These are phyloP conservation scores for Sebastes cheni DNA, from an alignment of 2,797 vertebrate genomes.

Conservation along the genomic window DNA sequence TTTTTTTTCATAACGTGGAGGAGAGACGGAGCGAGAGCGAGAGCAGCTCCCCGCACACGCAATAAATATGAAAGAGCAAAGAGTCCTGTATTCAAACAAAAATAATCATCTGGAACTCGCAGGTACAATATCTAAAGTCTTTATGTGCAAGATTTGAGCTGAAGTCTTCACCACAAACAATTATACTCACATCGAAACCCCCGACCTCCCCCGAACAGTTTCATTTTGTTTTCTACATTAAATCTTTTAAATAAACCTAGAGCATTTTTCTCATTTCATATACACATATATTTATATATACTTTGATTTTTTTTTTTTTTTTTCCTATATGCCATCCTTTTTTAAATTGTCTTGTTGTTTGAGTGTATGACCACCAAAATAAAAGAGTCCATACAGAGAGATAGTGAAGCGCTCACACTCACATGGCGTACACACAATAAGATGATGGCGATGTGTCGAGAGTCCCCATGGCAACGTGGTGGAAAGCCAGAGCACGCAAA, in stretches of 20 bases:
- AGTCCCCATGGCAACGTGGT: constrained; percentile 26
- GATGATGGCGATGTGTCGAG: background rate
- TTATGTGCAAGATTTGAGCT: constrained; percentile 86
- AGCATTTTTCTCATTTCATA: constrained; percentile 80
- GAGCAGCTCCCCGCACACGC: constrained; percentile 65
- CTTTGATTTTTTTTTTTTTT: constrained; percentile 48
- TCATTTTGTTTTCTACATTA: constrained; percentile 72
- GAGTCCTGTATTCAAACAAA: constrained; percentile 82
- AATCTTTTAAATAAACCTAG: constrained; percentile 84
- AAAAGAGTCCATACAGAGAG: constrained; percentile 46
- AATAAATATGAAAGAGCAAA: constrained; percentile 85
- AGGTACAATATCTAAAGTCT: constrained; percentile 85
- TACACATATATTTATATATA: constrained; percentile 84
- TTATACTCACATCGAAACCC: constrained; percentile 73
- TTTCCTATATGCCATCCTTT: constrained; percentile 75
- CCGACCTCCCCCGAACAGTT: constrained; percentile 58
- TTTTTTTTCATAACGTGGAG: constrained; percentile 18
- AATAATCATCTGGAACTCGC: constrained; percentile 80
- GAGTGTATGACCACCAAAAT: constrained; percentile 43
- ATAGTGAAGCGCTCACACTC: constrained; percentile 41
- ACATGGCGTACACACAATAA: constrained; percentile 18
- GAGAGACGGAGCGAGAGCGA: constrained; percentile 11
- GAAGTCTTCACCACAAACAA: constrained; percentile 83
- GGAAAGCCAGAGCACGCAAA: background rate
- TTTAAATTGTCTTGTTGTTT: constrained; percentile 34